Base-by-base conservation (phyloP, 2,113 vertebrate species). In the Mus pahari region DNA sequence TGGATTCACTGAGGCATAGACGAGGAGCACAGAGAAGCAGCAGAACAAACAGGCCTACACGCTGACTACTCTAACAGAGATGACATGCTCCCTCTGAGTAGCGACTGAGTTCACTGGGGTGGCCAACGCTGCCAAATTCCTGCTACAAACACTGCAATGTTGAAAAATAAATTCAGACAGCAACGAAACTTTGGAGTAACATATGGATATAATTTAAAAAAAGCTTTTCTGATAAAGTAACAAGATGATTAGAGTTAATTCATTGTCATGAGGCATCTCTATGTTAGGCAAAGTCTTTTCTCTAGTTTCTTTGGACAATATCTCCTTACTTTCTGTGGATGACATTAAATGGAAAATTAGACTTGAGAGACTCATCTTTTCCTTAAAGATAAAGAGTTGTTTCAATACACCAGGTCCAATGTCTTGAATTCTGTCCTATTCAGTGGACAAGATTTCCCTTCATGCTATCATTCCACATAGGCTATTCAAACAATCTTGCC, bases 181-280 rank as follows among this genome's bases (percentile, higher is more conserved):
- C 73, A 45, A 75, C 86, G 66, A 96, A 68, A 79, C 64, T 90
- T 96, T n/a, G 22, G 19, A 66, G 86, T 60, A 91, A 39, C 92
- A 78, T 91, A 82, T 50, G 66, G 24, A 60, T 73, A 19, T 75
- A 71, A 83, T 17, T n/a, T n/a, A 8, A 16, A 60, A 42, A 39
- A 1, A 1, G 22, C 53, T n/a, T 91, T 58, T 53, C 12, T 64
- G n/a, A 53, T 81, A 92, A 81, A 91, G 77, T 87, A 66, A 53
- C 39, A 58, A 33, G n/a, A 64, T 70, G 31, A 96, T 48, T 62
- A 78, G 68, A 48, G 42, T 71, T 74, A 58, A 78, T 84, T 89
- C 89, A 93, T n/a, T 87, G n/a, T 55, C 81, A 89, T 91, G 89
- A 94, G 68, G 36, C 53, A 68, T 96, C 73, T 79, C 89, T 90